Evolutionary conservation across 2,113 vertebrate genomes (phyloP).

Genomic region (Noturus placidus): DNA sequence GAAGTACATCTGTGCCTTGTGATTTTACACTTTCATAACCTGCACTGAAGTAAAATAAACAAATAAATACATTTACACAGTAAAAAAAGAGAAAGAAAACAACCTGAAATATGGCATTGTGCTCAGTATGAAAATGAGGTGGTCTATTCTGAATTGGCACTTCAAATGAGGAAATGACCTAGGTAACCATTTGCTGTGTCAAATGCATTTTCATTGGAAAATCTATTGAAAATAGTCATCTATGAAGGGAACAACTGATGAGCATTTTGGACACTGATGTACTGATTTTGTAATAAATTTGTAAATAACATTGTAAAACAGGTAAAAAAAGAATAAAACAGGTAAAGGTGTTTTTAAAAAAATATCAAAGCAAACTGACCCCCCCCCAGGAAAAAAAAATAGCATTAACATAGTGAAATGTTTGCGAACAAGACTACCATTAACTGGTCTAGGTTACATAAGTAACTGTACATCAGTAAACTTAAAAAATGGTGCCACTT

Average conservation of each 20-base stretch:
- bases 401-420: not conserved
- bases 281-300: not conserved
- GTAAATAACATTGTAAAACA: not conserved
- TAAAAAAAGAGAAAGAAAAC: not conserved
- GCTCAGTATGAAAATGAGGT: not conserved
- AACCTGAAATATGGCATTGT: not conserved
- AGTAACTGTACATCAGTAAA: not conserved
- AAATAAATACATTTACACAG: not conserved
- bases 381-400: not conserved
- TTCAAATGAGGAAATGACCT: not conserved
- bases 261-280: not conserved
- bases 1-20: conserved; percentile 32
- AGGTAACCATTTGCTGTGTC: not conserved
- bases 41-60: conserved; percentile 31
- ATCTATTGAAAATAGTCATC: too few species aligned
- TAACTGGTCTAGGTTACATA: not conserved
- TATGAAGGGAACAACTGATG: not conserved
- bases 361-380: not conserved
- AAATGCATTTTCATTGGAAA: not conserved
- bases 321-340: not conserved
- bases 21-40: conserved; percentile 43
- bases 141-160: not conserved
- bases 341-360: not conserved
- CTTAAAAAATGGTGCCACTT: not conserved
- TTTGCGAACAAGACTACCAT: not conserved